Evolutionary conservation across 2,797 vertebrate species (phyloP).

Genomic region (Acropternis orthonyx): DNA sequence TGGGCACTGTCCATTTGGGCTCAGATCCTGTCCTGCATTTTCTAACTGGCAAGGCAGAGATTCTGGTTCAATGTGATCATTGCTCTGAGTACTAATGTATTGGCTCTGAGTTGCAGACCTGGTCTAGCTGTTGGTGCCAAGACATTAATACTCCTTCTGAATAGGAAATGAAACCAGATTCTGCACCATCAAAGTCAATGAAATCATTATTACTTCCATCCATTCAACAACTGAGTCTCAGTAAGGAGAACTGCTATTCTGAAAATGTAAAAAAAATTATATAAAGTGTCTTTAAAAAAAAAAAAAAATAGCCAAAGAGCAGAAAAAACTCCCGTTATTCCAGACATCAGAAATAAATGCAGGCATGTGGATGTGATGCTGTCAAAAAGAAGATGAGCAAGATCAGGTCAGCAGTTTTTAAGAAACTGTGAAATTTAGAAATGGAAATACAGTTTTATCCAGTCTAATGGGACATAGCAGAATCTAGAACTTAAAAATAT

Average conservation of each 20-base stretch:
- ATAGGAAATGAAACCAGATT: neutral
- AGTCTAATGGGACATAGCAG: neutral
- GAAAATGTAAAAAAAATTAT: neutral
- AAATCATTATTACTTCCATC: neutral
- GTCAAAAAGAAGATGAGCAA: neutral
- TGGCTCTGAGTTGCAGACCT: neutral
- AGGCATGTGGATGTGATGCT: neutral
- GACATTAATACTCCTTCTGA: neutral
- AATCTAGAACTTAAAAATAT: neutral
- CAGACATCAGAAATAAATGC: neutral
- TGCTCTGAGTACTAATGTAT: neutral
- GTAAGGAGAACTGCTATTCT: neutral
- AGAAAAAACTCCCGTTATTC: neutral
- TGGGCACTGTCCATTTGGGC: neutral
- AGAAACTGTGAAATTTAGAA: neutral
- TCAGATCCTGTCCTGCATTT: neutral
- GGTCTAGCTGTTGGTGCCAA: neutral
- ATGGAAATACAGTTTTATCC: neutral
- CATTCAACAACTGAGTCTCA: neutral
- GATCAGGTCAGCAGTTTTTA: neutral
- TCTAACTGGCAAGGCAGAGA: conserved; percentile 1
- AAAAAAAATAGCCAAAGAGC: rapidly evolving
- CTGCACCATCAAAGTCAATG: neutral
- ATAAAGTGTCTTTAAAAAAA: neutral
- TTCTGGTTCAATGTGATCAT: neutral